Percentiles rank a stretch among this genome's conserved stretches.
These are phyloP conservation scores for Pachypanchax playfairii DNA, from an alignment of 2,113 vertebrate genomes.

Conservation along the genomic window DNA sequence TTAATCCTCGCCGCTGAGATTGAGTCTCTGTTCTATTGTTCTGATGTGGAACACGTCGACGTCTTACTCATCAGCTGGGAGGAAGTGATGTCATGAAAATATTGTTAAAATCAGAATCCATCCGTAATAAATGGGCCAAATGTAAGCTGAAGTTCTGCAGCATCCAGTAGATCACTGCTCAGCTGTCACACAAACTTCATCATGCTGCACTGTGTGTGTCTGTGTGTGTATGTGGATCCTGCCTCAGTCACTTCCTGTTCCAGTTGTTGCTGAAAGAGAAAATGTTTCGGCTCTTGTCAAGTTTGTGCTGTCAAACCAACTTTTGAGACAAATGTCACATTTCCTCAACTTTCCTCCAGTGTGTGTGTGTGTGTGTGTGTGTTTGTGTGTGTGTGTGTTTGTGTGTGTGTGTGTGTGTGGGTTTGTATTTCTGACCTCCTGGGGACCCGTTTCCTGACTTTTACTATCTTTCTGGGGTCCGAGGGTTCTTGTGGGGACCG, in stretches of 20 bases:
- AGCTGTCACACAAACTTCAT: constrained; percentile 5
- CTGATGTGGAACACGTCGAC: no score
- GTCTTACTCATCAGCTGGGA: no score
- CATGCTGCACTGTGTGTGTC: not conserved
- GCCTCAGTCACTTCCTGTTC: constrained; percentile 21
- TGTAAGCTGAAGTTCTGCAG: constrained; percentile 3
- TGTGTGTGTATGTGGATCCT: constrained; percentile 4
- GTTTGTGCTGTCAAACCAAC: constrained; percentile 45
- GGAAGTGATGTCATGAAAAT: no score
- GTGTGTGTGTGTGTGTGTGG: constrained; percentile 10
- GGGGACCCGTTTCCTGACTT: no score
- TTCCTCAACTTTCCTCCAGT: constrained; percentile 40
- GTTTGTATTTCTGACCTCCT: no score
- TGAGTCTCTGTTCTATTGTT: no score
- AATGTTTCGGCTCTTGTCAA: constrained; percentile 22
- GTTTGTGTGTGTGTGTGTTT: constrained; percentile 4
- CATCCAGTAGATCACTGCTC: not conserved
- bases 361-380: constrained; percentile 11
- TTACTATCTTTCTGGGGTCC: no score
- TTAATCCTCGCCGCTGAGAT: no score
- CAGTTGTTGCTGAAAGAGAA: constrained; percentile 26
- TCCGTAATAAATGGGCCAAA: not conserved
- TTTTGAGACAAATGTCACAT: constrained; percentile 62
- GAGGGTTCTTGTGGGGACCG: no score
- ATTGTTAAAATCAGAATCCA: not conserved